A percentile compares a stretch with the other conserved stretches of the same genome.
Evolutionary conservation across 1,140 invertebrate genomes (phyloP).

Genomic region (Araneus ventricosus): DNA sequence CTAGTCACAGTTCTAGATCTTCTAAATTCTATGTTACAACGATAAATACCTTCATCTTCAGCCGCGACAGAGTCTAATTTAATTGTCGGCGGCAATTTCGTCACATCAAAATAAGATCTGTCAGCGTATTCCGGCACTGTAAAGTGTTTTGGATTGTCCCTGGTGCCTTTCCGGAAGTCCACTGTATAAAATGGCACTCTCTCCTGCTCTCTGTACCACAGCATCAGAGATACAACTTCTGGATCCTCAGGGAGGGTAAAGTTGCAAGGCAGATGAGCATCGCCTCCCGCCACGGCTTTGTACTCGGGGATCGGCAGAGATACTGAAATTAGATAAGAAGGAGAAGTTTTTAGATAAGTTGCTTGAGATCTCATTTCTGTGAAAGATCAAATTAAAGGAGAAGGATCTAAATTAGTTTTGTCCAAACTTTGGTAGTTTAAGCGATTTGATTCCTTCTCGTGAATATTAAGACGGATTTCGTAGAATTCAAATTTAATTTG

Average conservation of each 20-base stretch:
- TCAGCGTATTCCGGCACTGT: constrained; percentile 69
- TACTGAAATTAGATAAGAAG: constrained; percentile 43
- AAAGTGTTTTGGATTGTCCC: constrained; percentile 75
- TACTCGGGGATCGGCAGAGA: constrained; percentile 67
- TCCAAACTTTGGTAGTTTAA: not conserved
- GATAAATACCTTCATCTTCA: constrained; percentile 92
- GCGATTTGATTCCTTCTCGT: not conserved
- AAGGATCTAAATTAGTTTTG: not conserved
- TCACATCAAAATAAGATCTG: constrained; percentile 76
- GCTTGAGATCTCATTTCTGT: not conserved
- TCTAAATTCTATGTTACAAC: constrained; percentile 93
- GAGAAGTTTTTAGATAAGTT: constrained; percentile 6
- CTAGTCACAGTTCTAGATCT: constrained; percentile 87
- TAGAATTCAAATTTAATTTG: too few species aligned
- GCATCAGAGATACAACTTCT: constrained; percentile 88
- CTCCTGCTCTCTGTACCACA: constrained; percentile 88
- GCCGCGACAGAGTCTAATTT: constrained; percentile 88
- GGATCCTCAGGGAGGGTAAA: constrained; percentile 85
- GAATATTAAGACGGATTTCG: too few species aligned
- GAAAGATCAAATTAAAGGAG: constrained; percentile 20
- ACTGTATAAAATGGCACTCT: constrained; percentile 77
- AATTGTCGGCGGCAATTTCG: constrained; percentile 84
- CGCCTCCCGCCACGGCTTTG: constrained; percentile 86
- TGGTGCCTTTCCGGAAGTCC: constrained; percentile 76
- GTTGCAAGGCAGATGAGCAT: constrained; percentile 90